Percentiles rank a stretch among this genome's conserved stretches.
phyloP scores from a whole-genome alignment of 1,140 invertebrate genomes.

The Coelopa frigida region DNA sequence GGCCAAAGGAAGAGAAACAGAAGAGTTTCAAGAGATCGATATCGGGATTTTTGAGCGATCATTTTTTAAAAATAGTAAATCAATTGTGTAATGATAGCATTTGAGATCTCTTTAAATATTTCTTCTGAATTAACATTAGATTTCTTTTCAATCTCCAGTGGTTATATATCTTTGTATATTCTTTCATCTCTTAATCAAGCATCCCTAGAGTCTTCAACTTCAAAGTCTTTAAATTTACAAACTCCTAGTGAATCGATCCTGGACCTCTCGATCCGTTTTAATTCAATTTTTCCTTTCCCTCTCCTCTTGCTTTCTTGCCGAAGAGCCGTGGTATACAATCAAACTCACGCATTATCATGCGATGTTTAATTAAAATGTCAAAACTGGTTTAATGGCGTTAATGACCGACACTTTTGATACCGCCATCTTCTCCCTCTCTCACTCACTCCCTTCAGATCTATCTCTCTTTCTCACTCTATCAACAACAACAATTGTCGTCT shows the following conservation, averaged over 20 bases:
- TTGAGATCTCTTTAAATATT: too few species aligned
- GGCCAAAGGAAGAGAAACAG: too few species aligned
- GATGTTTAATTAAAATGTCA: slow-evolving; percentile 44
- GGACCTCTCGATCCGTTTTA: slow-evolving; percentile 4
- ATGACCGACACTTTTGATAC: slow-evolving; percentile 33
- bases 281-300: not conserved
- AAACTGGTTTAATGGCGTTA: slow-evolving; percentile 44
- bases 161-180: slow-evolving; percentile 5
- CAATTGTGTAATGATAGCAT: too few species aligned
- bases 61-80: too few species aligned
- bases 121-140: too few species aligned
- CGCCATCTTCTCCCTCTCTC: too few species aligned
- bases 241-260: not conserved
- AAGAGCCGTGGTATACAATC: not conserved
- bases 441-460: too few species aligned
- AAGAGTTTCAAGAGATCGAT: too few species aligned
- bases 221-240: slow-evolving; percentile 1
- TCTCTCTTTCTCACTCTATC: too few species aligned
- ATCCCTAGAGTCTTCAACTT: not conserved
- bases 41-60: too few species aligned
- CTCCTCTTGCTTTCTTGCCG: not conserved
- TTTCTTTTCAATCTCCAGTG: too few species aligned
- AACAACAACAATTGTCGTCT: too few species aligned
- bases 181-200: not conserved
- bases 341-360: slow-evolving; percentile 2